These are phyloP conservation scores for Podiceps cristatus DNA, from an alignment of 2,113 vertebrate genomes.

Conservation along the genomic window DNA sequence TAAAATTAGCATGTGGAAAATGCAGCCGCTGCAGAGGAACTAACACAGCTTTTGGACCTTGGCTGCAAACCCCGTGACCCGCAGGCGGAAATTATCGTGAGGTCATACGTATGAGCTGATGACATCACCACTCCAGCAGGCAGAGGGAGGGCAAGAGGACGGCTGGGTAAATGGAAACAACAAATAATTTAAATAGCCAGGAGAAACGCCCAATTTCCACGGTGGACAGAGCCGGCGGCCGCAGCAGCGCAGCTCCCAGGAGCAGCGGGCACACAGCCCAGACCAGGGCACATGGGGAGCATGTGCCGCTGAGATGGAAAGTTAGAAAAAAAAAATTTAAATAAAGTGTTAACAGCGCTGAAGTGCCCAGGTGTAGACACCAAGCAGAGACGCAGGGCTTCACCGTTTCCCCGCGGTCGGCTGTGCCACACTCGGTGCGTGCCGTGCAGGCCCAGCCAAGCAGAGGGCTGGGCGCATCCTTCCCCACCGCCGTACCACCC, in stretches of 20 bases:
- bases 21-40: constrained; percentile 47
- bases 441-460: rapidly evolving
- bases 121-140: background rate
- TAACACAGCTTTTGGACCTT: background rate
- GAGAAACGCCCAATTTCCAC: background rate
- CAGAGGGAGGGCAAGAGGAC: background rate
- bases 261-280: background rate
- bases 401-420: rapidly evolving
- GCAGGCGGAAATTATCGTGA: background rate
- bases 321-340: background rate
- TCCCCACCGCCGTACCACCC: rapidly evolving
- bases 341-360: background rate
- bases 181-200: background rate
- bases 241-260: background rate
- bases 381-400: rapidly evolving
- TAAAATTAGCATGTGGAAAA: constrained; percentile 81
- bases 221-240: background rate
- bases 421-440: rapidly evolving
- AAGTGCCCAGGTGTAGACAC: background rate
- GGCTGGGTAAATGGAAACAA: constrained; percentile 16
- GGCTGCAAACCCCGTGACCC: background rate
- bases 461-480: rapidly evolving
- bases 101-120: background rate
- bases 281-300: background rate
- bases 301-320: background rate